Evolutionary conservation across 2,797 vertebrate species (phyloP).

Genomic region (Calcarius lapponicus): DNA sequence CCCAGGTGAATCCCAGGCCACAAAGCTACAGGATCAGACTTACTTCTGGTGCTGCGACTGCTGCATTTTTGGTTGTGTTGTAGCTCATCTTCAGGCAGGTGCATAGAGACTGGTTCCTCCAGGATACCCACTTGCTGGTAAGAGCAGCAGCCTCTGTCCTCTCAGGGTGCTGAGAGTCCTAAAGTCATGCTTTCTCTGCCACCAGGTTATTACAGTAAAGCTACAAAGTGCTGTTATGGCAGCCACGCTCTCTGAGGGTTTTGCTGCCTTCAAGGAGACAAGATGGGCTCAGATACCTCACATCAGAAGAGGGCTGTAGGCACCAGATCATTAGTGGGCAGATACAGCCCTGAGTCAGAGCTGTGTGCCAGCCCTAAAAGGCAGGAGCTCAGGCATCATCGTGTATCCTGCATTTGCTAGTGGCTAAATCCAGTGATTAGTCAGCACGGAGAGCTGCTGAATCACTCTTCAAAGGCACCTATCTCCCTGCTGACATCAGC

Average conservation of each 20-base stretch:
- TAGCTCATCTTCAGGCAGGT: slow-evolving; percentile 18
- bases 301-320: slow-evolving; percentile 40
- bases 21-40: neutral
- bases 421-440: slow-evolving; percentile 70
- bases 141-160: neutral
- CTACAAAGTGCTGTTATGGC: neutral
- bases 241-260: neutral
- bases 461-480: slow-evolving; percentile 73
- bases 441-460: slow-evolving; percentile 68
- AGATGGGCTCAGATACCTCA: neutral
- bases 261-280: slow-evolving; percentile 26
- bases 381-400: slow-evolving; percentile 60
- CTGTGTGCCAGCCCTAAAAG: slow-evolving; percentile 60
- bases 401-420: slow-evolving; percentile 61
- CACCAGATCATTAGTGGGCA: slow-evolving; percentile 56
- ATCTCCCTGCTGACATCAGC: slow-evolving; percentile 68
- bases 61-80: slow-evolving; percentile 33
- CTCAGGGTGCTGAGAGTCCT: neutral
- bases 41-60: slow-evolving; percentile 21
- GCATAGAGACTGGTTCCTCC: neutral
- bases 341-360: slow-evolving; percentile 65
- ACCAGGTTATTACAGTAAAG: neutral
- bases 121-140: neutral
- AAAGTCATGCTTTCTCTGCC: neutral
- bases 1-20: neutral